Evolutionary conservation across 1,140 invertebrate genomes (phyloP).

Genomic region (Acromyrmex charruanus): DNA sequence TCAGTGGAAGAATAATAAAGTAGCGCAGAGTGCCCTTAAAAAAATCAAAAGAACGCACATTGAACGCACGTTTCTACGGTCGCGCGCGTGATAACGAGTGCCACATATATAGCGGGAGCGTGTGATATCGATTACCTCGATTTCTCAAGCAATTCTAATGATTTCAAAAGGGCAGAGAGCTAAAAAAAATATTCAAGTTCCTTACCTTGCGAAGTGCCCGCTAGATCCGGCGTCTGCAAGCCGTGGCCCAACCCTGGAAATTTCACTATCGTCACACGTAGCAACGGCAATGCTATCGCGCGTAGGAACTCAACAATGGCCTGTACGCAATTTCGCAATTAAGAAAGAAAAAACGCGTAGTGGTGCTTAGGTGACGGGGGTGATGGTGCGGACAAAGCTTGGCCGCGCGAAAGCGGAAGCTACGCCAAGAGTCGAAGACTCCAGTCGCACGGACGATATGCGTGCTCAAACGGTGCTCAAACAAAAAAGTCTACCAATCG

Average conservation of each 20-base stretch:
- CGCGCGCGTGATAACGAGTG: slow-evolving; percentile 35
- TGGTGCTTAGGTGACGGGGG: neutral
- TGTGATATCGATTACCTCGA: slow-evolving; percentile 38
- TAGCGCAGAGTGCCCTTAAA: slow-evolving; percentile 81
- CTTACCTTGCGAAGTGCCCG: slow-evolving; percentile 95
- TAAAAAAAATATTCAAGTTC: slow-evolving; percentile 75
- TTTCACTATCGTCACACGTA: slow-evolving; percentile 86
- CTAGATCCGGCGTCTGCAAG: slow-evolving; percentile 90
- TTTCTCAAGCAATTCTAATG: slow-evolving; percentile 75
- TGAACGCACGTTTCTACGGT: slow-evolving; percentile 33
- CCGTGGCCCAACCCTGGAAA: slow-evolving; percentile 89
- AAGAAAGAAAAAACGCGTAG: slow-evolving; percentile 29
- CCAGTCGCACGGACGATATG: neutral
- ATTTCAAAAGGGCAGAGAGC: slow-evolving; percentile 79
- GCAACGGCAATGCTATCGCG: slow-evolving; percentile 74
- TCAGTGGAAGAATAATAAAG: slow-evolving; percentile 78
- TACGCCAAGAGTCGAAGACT: neutral
- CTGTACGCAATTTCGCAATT: slow-evolving; percentile 86
- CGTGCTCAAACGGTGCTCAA: neutral
- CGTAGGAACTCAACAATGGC: slow-evolving; percentile 70
- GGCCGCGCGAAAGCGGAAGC: neutral
- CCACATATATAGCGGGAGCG: slow-evolving; percentile 33
- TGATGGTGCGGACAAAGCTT: neutral
- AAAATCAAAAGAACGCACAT: slow-evolving; percentile 79
- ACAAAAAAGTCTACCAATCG: neutral